Evolutionary conservation across 2,888 invertebrate genomes (phyloP), one percentile per base, ranked within the genome.

Genomic region (Lithophane socia): DNA sequence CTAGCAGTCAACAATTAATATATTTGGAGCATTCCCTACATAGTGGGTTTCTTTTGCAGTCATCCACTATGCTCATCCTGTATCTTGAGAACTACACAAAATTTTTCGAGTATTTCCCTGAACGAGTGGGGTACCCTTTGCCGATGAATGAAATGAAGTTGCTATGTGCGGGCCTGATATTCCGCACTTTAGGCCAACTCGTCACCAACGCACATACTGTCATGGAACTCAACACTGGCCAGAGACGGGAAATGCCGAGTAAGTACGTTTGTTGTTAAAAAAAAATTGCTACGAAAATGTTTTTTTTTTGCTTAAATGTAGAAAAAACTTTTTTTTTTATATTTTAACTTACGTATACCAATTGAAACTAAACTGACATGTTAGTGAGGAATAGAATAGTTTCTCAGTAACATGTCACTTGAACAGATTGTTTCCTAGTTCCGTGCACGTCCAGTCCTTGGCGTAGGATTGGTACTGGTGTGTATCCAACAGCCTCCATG

Each of bases 401-500:
- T 42, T 21, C 44, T 79, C 24, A 29, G 9, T 18, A 24, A 37
- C 5, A 54, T 24, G 47, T n/a, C 7, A 7, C 0, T 54, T 18
- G 3, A 42, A 18, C 49, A 63, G 66, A 9, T 76, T 67, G 63
- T 69, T 61, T 68, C 42, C 1, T 71, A 75, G 75, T 44, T 0
- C 24, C 56, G 2, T 16, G 69, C 44, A 61, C 24, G 16, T 1
- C 24, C 4, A 78, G 54, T 3, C 73, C 89, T 89, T 3, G 71
- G 80, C 73, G 79, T 52, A 37, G 54, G 13, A 21, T 97, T 67
- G 99, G 98, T 0, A 98, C 98, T 3, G 99, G 98, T 0, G 98
- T 99, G 90, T 99, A 98, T 92, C 98, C 99, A 0, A 98, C 98
- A 1, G 97, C 98, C 0, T 98, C 99, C 89, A 97, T 99, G 95